These are phyloP conservation scores for Glossophaga mutica DNA, from an alignment of 2,797 vertebrate species.

Conservation along the genomic window DNA sequence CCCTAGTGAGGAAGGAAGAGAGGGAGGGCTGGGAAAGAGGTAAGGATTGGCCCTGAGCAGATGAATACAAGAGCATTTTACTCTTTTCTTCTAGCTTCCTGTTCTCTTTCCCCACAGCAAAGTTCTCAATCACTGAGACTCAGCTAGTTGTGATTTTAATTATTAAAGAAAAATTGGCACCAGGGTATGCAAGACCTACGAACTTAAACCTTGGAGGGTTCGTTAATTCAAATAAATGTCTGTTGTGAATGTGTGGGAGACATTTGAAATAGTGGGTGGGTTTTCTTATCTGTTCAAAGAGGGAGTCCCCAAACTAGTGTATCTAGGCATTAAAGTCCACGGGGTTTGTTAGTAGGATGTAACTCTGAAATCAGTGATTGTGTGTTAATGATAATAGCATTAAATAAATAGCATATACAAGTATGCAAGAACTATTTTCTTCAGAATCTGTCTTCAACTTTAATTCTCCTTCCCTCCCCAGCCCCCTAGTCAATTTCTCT, in stretches of 20 bases:
- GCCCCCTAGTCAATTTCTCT: neutral
- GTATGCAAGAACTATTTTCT: neutral
- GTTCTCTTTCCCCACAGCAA: neutral
- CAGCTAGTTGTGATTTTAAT: neutral
- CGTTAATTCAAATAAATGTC: neutral
- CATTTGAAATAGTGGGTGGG: neutral
- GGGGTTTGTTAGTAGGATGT: neutral
- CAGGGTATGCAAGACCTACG: neutral
- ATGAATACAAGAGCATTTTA: neutral
- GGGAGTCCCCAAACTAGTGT: neutral
- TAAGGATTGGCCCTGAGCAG: neutral
- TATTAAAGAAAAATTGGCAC: neutral
- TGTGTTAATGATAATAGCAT: neutral
- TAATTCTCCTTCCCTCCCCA: neutral
- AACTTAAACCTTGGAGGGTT: neutral
- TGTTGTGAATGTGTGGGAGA: neutral
- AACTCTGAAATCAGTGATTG: neutral
- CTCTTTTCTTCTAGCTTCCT: neutral
- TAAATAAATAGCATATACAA: accelerated
- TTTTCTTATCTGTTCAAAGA: neutral
- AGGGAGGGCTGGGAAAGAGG: neutral
- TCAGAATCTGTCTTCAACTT: neutral
- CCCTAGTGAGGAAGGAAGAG: no score
- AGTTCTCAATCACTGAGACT: neutral
- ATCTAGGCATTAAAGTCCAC: neutral